Evolutionary conservation across 2,113 vertebrate genomes (phyloP).

Genomic region (Lycocorax pyrrhopterus): DNA sequence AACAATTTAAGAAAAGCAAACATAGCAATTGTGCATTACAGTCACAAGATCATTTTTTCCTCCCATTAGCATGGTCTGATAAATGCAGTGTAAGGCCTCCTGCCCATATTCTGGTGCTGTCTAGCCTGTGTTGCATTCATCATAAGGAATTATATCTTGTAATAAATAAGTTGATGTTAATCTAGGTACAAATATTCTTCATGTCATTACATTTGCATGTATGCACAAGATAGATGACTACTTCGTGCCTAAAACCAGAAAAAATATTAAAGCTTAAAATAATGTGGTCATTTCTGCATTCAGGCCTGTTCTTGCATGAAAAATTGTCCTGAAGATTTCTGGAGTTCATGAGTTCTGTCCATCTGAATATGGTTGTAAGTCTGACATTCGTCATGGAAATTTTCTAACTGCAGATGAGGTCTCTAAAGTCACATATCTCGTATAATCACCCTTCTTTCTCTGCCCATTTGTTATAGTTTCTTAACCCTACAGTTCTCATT

Average conservation of each 20-base stretch:
- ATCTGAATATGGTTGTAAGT: neutral
- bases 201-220: neutral
- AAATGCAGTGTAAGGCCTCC: neutral
- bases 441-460: neutral
- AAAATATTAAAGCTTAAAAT: neutral
- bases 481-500: neutral
- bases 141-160: neutral
- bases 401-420: neutral
- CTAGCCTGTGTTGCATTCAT: neutral
- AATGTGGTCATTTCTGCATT: neutral
- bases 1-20: neutral
- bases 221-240: neutral
- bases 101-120: neutral
- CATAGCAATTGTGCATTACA: neutral
- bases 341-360: neutral
- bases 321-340: neutral
- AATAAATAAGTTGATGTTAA: neutral
- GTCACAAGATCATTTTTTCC: neutral
- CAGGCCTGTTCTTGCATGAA: neutral
- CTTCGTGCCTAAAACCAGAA: neutral
- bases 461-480: neutral
- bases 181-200: neutral
- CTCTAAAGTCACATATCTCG: neutral
- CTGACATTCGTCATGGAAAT: neutral
- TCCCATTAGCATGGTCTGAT: neutral